phyloP scores from a whole-genome alignment of 2,888 invertebrate species.

The Tenthredo distinguenda region DNA sequence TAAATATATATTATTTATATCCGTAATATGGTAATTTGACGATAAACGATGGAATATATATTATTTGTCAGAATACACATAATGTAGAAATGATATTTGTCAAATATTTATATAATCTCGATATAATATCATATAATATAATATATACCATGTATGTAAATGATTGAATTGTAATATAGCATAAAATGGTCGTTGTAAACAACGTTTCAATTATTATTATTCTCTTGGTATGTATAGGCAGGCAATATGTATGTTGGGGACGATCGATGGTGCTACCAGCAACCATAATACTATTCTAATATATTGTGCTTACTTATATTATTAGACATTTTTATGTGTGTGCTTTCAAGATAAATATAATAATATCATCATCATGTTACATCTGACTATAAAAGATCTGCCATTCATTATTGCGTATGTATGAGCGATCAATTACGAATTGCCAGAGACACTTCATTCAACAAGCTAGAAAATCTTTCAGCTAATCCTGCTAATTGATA shows the following conservation, averaged over 20 bases:
- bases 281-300: conserved; percentile 69
- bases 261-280: conserved; percentile 67
- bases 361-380: conserved; percentile 16
- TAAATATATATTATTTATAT: conserved; percentile 50
- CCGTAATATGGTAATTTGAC: background rate
- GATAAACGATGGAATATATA: background rate
- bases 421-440: conserved; percentile 4
- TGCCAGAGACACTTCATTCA: background rate
- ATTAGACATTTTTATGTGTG: conserved; percentile 58
- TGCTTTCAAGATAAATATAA: conserved; percentile 48
- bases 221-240: conserved; percentile 57
- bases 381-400: conserved; percentile 26
- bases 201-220: conserved; percentile 56
- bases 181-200: conserved; percentile 54
- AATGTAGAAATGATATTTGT: background rate
- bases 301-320: conserved; percentile 65
- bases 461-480: background rate
- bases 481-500: background rate
- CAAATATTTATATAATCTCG: background rate
- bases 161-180: background rate
- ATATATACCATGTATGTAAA: background rate
- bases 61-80: background rate
- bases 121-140: background rate
- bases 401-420: conserved; percentile 21
- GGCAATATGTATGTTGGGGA: conserved; percentile 70